Percentiles rank a stretch among this genome's conserved stretches.
Conservation (phyloP, 2,113 vertebrate genomes). For the Pycnonotus jocosus region DNA sequence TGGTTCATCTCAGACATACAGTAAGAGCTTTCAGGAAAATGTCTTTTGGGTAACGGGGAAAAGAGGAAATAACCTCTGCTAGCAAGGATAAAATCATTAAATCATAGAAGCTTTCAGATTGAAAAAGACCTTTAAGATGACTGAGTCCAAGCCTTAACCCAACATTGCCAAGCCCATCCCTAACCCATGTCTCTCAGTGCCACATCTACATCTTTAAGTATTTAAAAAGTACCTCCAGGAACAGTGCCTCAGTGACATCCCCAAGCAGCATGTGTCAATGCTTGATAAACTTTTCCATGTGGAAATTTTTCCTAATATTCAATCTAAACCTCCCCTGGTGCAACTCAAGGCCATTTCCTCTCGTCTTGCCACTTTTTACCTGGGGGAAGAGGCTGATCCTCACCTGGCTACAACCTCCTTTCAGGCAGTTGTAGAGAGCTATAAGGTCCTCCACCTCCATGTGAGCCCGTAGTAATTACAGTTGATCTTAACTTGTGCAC, state of each 20-base stretch:
- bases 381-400: neutral
- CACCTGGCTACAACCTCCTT: neutral
- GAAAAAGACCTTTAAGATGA: neutral
- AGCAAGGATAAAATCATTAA: neutral
- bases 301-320: neutral
- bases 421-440: neutral
- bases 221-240: neutral
- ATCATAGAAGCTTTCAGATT: neutral
- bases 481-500: neutral
- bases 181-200: neutral
- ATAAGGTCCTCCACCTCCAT: neutral
- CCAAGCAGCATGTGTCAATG: neutral
- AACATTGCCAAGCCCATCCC: neutral
- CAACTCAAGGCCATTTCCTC: neutral
- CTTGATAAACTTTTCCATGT: neutral
- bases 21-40: neutral
- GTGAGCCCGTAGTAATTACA: neutral
- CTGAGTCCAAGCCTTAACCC: neutral
- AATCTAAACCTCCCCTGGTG: neutral
- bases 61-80: neutral
- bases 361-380: neutral
- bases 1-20: neutral
- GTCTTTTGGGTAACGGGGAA: neutral
- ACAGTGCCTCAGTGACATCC: neutral
- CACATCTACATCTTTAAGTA: neutral